Evolutionary conservation across 1,140 invertebrate genomes (phyloP), one percentile per base, ranked within the genome.

Genomic region (Diabrotica virgifera): DNA sequence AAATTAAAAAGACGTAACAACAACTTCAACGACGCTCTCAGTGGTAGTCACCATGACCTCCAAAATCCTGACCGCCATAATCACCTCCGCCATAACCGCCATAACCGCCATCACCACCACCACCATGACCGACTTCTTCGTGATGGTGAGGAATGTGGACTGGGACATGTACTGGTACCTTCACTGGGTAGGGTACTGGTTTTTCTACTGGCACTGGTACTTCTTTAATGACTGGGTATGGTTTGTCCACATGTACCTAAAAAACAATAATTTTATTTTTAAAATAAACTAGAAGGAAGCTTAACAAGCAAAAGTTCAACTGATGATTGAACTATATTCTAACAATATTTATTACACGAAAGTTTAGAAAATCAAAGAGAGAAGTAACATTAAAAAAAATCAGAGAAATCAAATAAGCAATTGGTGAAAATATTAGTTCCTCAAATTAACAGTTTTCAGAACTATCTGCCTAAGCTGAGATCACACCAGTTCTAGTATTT

Each of bases 191-290:
- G 9, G 90, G 90, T 6, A 91, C 86, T 72, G 88, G 87, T 74
- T 90, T 91, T 69, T 90, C 85, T 0, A 92, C 85, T 13, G 90
- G 88, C 10, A 86, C 81, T 52, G 84, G 88, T 5, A 90, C 85
- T 67, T 90, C 86, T 65, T 89, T 87, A 79, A 89, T 88, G 13
- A 91, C 87, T 67, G 88, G 85, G 76, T 90, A 90, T 38, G 89
- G 90, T 77, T 89, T 91, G 80, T 91, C 90, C 35, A 92, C 89
- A 36, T 83, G 87, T 36, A 92, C 40, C 40, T 46, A n/a, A 46
- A 46, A 24, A 24, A 24, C 1, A 24, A 24, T 24, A 24, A 24
- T 24, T 24, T 24, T 24, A 24, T 24, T 1, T 24, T 24, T 24
- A 2, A 24, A 24, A 24, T 24, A 24, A 24, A 24, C 24, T 24